Evolutionary conservation across 2,888 invertebrate species (phyloP).

Genomic region (Odontocolon sp.): DNA sequence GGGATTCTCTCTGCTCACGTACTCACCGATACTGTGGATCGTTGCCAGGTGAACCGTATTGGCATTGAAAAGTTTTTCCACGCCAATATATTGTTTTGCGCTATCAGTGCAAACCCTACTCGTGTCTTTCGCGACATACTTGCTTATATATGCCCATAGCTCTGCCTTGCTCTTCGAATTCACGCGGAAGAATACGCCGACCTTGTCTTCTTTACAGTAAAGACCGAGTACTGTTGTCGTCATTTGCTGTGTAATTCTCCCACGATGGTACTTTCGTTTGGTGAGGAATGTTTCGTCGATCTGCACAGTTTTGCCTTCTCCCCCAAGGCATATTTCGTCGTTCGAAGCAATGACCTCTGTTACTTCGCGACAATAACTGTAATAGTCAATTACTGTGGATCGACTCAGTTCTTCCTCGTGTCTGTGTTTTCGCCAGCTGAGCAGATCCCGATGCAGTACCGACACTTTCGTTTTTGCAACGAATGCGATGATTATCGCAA

Average conservation of each 20-base stretch:
- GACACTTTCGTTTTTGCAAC: conserved; percentile 39
- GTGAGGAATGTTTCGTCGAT: conserved; percentile 56
- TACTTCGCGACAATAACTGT: conserved; percentile 52
- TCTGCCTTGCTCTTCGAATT: conserved; percentile 49
- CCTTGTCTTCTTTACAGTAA: conserved; percentile 59
- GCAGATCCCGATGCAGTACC: conserved; percentile 31
- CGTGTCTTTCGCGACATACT: conserved; percentile 45
- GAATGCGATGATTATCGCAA: conserved; percentile 47
- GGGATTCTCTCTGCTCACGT: conserved; percentile 26
- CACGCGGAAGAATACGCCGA: conserved; percentile 46
- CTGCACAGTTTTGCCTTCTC: conserved; percentile 32
- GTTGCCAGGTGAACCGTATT: conserved; percentile 52
- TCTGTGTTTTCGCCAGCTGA: conserved; percentile 19
- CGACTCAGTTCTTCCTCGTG: conserved; percentile 17
- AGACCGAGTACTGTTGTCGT: conserved; percentile 53
- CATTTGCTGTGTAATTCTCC: conserved; percentile 45
- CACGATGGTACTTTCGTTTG: conserved; percentile 29
- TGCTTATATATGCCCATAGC: conserved; percentile 56
- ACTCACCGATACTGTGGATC: conserved; percentile 55
- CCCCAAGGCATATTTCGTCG: conserved; percentile 39
- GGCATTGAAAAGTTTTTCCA: conserved; percentile 28
- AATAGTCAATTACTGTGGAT: conserved; percentile 50
- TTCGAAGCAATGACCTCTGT: conserved; percentile 48
- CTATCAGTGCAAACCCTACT: conserved; percentile 52
- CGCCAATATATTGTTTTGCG: conserved; percentile 51